phyloP scores from a whole-genome alignment of 2,113 vertebrate genomes.

The Sebastes schlegelii region DNA sequence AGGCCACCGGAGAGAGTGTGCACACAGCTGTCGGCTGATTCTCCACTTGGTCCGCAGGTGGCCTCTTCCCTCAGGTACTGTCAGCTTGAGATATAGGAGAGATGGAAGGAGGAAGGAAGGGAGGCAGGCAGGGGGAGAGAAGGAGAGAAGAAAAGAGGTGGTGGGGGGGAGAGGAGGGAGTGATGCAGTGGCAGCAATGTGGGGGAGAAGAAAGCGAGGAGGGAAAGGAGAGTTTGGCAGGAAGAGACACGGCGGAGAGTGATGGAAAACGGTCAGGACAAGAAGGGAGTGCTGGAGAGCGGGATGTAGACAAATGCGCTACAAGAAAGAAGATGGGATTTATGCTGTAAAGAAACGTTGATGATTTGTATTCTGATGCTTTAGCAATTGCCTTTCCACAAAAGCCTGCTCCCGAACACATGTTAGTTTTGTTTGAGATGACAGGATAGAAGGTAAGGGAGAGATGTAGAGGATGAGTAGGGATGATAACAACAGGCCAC shows the following conservation, averaged over 20 bases:
- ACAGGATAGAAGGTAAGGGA: slow-evolving; percentile 23
- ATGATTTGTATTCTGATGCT: slow-evolving; percentile 68
- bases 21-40: slow-evolving; percentile 79
- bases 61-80: slow-evolving; percentile 79
- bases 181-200: slow-evolving; percentile 29
- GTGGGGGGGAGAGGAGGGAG: not conserved
- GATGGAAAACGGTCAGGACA: slow-evolving; percentile 58
- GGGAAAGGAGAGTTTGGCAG: slow-evolving; percentile 36
- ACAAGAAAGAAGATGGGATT: slow-evolving; percentile 50
- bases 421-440: slow-evolving; percentile 60
- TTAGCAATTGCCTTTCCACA: slow-evolving; percentile 48
- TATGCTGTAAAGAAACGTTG: slow-evolving; percentile 30
- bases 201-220: slow-evolving; percentile 38
- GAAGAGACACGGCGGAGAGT: slow-evolving; percentile 31
- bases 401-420: slow-evolving; percentile 37
- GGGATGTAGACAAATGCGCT: slow-evolving; percentile 44
- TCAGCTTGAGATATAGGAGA: slow-evolving; percentile 60
- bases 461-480: slow-evolving; percentile 31
- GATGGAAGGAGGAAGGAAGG: slow-evolving; percentile 58
- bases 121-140: not conserved
- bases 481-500: slow-evolving; percentile 43
- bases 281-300: slow-evolving; percentile 18
- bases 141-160: not conserved
- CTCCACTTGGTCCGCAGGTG: slow-evolving; percentile 77
- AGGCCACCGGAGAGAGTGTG: slow-evolving; percentile 79